A percentile compares a stretch with the other conserved stretches of the same genome.
phyloP scores from a whole-genome alignment of 2,113 vertebrate genomes.

The Takifugu bimaculatus region DNA sequence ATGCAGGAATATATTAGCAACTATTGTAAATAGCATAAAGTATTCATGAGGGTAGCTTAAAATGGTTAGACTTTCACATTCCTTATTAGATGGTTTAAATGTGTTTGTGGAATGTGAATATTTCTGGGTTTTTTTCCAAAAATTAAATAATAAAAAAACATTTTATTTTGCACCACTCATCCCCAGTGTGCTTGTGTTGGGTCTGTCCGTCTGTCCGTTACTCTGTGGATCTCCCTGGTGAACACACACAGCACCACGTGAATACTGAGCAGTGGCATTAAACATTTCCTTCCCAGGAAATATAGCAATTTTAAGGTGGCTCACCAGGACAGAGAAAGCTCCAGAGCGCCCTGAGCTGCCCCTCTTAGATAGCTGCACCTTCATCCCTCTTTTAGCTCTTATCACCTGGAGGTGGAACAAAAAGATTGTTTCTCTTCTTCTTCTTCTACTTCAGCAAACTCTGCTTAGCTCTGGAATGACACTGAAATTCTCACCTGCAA shows the following conservation, averaged over 20 bases:
- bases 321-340: constrained; percentile 58
- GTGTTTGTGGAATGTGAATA: constrained; percentile 10
- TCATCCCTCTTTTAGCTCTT: constrained; percentile 64
- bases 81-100: constrained; percentile 1
- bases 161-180: constrained; percentile 16
- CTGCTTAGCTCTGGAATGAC: neutral
- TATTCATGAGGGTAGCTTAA: constrained; percentile 30
- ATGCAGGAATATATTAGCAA: constrained; percentile 66
- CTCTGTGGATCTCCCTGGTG: constrained; percentile 50
- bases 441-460: neutral
- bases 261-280: neutral
- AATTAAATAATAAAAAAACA: neutral
- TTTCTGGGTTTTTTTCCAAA: neutral
- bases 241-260: constrained; percentile 7
- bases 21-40: constrained; percentile 36
- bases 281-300: neutral
- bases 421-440: neutral
- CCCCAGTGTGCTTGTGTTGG: constrained; percentile 33
- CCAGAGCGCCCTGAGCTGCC: constrained; percentile 48
- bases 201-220: constrained; percentile 30
- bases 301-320: constrained; percentile 2
- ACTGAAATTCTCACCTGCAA: constrained; percentile 63
- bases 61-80: constrained; percentile 16
- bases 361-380: constrained; percentile 38
- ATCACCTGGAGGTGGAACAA: constrained; percentile 44